phyloP scores from a whole-genome alignment of 1,140 invertebrate species.

The Bombus picipes region DNA sequence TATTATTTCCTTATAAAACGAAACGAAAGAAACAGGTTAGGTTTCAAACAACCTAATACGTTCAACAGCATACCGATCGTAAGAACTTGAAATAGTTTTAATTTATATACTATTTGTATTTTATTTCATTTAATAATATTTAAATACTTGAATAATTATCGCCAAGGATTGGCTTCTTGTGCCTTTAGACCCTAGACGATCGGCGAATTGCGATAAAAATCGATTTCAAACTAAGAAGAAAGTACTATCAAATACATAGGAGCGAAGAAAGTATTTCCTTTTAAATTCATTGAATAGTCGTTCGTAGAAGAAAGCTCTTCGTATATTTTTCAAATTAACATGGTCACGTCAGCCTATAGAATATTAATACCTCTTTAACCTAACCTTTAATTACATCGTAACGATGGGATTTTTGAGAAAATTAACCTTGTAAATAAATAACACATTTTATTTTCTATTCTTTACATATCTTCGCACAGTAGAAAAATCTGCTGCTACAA shows the following conservation, averaged over 20 bases:
- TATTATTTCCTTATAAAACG: too few species aligned
- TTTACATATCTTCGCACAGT: too few species aligned
- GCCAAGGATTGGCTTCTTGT: neutral
- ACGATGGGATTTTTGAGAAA: too few species aligned
- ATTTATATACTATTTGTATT: too few species aligned
- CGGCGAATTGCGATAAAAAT: neutral
- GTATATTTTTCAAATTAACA: neutral
- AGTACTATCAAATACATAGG: too few species aligned
- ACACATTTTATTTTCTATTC: too few species aligned
- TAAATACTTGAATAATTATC: slow-evolving; percentile 1
- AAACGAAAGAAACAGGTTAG: too few species aligned
- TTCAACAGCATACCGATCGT: neutral
- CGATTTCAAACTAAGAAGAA: neutral
- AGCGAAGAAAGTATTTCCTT: neutral
- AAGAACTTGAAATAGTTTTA: neutral
- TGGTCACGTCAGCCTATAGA: too few species aligned
- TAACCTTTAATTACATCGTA: neutral
- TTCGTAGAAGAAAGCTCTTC: neutral
- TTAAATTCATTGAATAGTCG: neutral
- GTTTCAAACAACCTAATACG: too few species aligned
- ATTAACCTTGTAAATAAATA: too few species aligned
- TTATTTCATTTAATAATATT: too few species aligned
- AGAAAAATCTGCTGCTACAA: too few species aligned
- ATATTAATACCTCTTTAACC: neutral
- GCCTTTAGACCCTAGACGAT: neutral